A percentile compares a stretch with the other conserved stretches of the same genome.
phyloP scores from a whole-genome alignment of 2,113 vertebrate species.

The Microtus richardsoni region DNA sequence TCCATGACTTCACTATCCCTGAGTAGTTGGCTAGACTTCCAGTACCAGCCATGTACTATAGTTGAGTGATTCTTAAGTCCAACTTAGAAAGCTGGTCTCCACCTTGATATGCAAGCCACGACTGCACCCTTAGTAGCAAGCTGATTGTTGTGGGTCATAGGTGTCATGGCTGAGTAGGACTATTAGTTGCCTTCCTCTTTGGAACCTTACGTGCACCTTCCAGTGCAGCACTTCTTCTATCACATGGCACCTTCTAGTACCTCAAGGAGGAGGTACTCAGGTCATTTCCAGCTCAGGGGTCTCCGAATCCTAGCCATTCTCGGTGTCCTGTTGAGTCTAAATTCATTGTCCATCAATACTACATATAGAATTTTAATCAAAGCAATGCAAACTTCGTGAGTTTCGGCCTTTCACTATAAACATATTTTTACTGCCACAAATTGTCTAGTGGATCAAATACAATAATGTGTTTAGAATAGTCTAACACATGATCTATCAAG shows the following conservation, averaged over 20 bases:
- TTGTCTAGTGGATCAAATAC: not conserved
- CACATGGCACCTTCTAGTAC: not conserved
- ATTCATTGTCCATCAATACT: slow-evolving; percentile 5
- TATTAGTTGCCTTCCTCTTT: not conserved
- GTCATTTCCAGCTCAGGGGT: not conserved
- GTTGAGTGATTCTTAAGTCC: not conserved
- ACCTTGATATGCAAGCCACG: not conserved
- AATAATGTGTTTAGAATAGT: not conserved
- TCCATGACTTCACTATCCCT: not conserved
- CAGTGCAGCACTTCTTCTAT: no score
- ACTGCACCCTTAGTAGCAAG: not conserved
- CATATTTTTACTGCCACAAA: not conserved
- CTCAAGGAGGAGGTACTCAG: not conserved
- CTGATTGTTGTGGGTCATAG: not conserved
- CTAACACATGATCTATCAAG: not conserved
- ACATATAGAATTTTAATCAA: not conserved
- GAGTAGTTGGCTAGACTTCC: not conserved
- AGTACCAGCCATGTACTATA: not conserved
- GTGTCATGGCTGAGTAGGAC: not conserved
- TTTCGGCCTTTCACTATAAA: not conserved
- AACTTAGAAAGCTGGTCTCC: not conserved
- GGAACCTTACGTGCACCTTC: not conserved
- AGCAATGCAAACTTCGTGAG: not conserved
- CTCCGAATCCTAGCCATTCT: not conserved
- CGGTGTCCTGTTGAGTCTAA: not conserved